Conservation (phyloP, 2,888 invertebrate species). For the Leucania comma region DNA sequence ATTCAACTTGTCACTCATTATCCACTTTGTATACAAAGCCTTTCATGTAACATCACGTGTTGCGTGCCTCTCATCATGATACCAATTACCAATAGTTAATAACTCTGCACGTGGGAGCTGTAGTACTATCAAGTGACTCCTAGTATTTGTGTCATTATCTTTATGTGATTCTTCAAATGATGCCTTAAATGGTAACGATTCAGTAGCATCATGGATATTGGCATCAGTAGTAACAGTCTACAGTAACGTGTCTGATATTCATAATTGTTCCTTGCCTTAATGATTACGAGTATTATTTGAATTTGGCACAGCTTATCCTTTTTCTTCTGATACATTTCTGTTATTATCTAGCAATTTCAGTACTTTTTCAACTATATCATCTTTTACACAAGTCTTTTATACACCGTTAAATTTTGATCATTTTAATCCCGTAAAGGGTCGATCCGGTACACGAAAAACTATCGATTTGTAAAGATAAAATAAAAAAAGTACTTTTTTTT, state of each 20-base stretch:
- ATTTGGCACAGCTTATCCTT: fast-evolving
- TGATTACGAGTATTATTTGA: not conserved
- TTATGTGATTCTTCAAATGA: conserved; percentile 25
- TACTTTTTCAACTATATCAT: not conserved
- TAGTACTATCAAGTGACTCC: conserved; percentile 25
- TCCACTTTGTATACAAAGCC: conserved; percentile 48
- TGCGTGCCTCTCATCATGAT: conserved; percentile 27
- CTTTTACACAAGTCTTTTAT: not conserved
- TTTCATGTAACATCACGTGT: conserved; percentile 47
- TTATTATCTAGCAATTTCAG: not conserved
- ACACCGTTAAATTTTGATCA: no score
- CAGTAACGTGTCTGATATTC: not conserved
- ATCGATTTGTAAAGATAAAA: no score
- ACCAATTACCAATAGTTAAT: conserved; percentile 52
- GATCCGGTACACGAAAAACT: no score
- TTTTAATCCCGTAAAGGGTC: no score
- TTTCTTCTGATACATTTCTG: not conserved
- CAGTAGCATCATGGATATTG: not conserved
- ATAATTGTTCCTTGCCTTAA: not conserved
- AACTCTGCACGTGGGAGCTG: conserved; percentile 37
- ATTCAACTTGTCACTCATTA: conserved; percentile 28
- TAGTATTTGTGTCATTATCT: conserved; percentile 18
- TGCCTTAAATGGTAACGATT: conserved; percentile 14
- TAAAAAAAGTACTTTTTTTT: no score
- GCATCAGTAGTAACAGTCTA: not conserved